A percentile compares a stretch with the other conserved stretches of the same genome.
phyloP scores from a whole-genome alignment of 2,888 invertebrate genomes.

The Drosophila peninsularis region DNA sequence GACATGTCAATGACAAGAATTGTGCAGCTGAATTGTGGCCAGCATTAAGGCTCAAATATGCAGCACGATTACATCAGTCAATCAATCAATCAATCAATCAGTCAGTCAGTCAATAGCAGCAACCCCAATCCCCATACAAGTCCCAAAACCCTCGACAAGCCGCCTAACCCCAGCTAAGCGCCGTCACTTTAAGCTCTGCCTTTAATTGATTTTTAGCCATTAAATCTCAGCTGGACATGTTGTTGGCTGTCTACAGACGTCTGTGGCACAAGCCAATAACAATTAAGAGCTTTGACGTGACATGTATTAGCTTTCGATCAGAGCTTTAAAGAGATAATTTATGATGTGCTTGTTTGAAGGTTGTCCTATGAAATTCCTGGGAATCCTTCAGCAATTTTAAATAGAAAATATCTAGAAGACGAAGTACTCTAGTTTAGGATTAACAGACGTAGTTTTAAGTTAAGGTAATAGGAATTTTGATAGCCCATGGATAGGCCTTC shows the following conservation, averaged over 20 bases:
- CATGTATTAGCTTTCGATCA: constrained; percentile 1
- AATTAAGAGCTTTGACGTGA: background rate
- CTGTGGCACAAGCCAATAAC: background rate
- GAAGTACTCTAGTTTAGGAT: too few relatives aligned
- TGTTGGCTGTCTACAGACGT: background rate
- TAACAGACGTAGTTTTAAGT: too few relatives aligned
- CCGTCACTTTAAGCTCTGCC: constrained; percentile 39
- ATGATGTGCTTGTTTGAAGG: too few relatives aligned
- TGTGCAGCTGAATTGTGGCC: constrained; percentile 8
- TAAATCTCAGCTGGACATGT: constrained; percentile 40
- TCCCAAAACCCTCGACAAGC: constrained; percentile 14
- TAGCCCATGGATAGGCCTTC: too few relatives aligned
- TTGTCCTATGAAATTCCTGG: background rate
- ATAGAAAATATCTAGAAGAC: too few relatives aligned
- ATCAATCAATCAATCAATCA: constrained; percentile 36
- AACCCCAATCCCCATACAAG: background rate
- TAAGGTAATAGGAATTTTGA: too few relatives aligned
- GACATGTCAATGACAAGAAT: constrained; percentile 31
- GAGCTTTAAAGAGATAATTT: background rate
- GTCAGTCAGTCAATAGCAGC: constrained; percentile 20
- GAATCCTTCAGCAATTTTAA: too few relatives aligned
- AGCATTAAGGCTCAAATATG: constrained; percentile 12
- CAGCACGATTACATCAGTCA: constrained; percentile 30
- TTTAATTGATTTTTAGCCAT: constrained; percentile 71
- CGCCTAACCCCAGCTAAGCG: constrained; percentile 2